Conservation (phyloP, 2,888 invertebrate genomes). For the Mesorhabditis spiculigera region DNA sequence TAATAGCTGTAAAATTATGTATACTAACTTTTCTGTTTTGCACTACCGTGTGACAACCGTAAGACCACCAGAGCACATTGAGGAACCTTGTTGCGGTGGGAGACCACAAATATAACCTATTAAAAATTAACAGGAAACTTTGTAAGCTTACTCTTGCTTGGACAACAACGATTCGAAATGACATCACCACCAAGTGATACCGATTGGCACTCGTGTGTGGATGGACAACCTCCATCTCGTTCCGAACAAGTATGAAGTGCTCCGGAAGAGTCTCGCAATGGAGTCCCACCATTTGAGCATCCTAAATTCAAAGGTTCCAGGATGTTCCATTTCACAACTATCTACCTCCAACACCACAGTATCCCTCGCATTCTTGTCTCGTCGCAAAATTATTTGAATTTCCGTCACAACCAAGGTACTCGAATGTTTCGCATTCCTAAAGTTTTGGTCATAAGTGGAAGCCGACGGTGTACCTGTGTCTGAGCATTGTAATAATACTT, state of each 20-base stretch:
- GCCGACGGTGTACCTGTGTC: slow-evolving; percentile 22
- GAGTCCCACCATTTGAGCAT: slow-evolving; percentile 42
- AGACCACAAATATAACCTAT: slow-evolving; percentile 42
- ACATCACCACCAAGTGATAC: slow-evolving; percentile 35
- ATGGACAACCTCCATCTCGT: slow-evolving; percentile 37
- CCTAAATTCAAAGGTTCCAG: slow-evolving; percentile 15
- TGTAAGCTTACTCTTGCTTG: slow-evolving; percentile 28
- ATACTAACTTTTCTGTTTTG: background rate
- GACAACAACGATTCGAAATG: slow-evolving; percentile 43
- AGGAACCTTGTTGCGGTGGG: slow-evolving; percentile 43
- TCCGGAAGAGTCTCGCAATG: slow-evolving; percentile 33
- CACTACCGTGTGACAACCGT: slow-evolving; percentile 33
- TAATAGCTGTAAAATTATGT: slow-evolving; percentile 30
- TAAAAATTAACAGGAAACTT: background rate
- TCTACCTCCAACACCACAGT: slow-evolving; percentile 46
- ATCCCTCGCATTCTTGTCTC: slow-evolving; percentile 40
- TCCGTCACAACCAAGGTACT: slow-evolving; percentile 49
- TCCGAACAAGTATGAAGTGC: slow-evolving; percentile 36
- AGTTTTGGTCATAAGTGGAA: background rate
- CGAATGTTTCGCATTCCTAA: slow-evolving; percentile 39
- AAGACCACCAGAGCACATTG: slow-evolving; percentile 40
- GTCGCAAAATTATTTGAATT: slow-evolving; percentile 48
- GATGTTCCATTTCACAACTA: background rate
- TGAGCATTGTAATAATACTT: slow-evolving; percentile 43
- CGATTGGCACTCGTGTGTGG: slow-evolving; percentile 42